Evolutionary conservation across 2,113 vertebrate species (phyloP).

Genomic region (Nansenia antarctica): DNA sequence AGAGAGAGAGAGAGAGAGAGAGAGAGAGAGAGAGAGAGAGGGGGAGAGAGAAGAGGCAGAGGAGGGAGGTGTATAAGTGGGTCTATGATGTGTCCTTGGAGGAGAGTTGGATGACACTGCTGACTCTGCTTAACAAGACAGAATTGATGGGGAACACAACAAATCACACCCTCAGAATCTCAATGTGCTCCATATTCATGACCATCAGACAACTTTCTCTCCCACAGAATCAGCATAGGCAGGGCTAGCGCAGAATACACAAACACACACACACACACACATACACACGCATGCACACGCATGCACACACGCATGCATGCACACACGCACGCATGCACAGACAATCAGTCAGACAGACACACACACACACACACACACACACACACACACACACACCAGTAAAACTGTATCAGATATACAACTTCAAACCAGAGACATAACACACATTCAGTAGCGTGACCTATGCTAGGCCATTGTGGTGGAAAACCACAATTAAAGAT

Average conservation of each 20-base stretch:
- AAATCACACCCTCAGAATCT: slow-evolving; percentile 56
- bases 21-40: not conserved
- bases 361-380: not conserved
- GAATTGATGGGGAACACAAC: slow-evolving; percentile 67
- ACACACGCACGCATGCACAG: not conserved
- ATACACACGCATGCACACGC: not conserved
- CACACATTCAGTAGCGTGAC: no score
- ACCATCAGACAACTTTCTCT: slow-evolving; percentile 44
- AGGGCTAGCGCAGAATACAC: slow-evolving; percentile 39
- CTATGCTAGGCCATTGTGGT: no score
- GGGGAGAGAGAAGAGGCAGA: not conserved
- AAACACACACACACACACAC: not conserved
- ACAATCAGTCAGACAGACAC: not conserved
- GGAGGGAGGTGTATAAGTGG: slow-evolving; percentile 21
- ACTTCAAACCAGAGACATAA: no score
- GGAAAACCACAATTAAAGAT: no score
- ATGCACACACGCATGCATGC: not conserved
- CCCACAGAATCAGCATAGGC: slow-evolving; percentile 30
- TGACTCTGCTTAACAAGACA: slow-evolving; percentile 68
- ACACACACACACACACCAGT: not conserved
- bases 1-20: not conserved
- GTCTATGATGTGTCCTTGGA: slow-evolving; percentile 65
- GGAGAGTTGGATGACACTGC: slow-evolving; percentile 65
- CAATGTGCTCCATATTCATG: slow-evolving; percentile 63
- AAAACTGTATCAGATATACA: no score